Evolutionary conservation across 1,140 invertebrate genomes (phyloP).

Genomic region (Steinernema khuongi): DNA sequence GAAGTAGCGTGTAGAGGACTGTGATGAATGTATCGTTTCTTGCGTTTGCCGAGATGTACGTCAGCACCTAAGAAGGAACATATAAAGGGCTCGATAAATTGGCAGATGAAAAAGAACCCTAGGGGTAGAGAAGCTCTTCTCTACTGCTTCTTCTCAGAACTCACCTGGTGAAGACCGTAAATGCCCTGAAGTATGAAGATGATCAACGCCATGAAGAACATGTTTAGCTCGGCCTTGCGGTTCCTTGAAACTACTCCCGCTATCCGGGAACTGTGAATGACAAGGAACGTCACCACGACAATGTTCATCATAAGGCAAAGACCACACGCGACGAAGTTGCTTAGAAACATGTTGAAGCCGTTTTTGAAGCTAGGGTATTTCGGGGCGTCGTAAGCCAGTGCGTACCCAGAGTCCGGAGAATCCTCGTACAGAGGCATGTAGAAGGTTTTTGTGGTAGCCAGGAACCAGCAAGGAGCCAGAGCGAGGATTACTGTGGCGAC

Average conservation of each 20-base stretch:
- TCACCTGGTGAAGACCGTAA: not conserved
- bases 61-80: not conserved
- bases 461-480: not conserved
- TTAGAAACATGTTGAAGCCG: not conserved
- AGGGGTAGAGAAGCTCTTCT: no score
- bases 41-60: not conserved
- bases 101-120: no score
- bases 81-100: no score
- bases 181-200: not conserved
- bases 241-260: not conserved
- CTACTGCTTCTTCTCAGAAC: not conserved
- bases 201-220: not conserved
- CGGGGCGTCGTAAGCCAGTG: not conserved
- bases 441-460: not conserved
- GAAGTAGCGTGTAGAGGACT: not conserved
- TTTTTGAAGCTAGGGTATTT: not conserved
- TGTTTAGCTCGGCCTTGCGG: not conserved
- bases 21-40: not conserved
- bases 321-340: not conserved
- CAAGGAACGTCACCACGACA: not conserved
- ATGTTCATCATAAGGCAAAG: not conserved
- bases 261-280: not conserved
- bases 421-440: not conserved
- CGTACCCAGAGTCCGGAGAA: not conserved
- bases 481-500: not conserved